Percentiles rank a stretch among this genome's conserved stretches.
Evolutionary conservation across 2,113 vertebrate species (phyloP).

Genomic region (Zapus hudsonius): DNA sequence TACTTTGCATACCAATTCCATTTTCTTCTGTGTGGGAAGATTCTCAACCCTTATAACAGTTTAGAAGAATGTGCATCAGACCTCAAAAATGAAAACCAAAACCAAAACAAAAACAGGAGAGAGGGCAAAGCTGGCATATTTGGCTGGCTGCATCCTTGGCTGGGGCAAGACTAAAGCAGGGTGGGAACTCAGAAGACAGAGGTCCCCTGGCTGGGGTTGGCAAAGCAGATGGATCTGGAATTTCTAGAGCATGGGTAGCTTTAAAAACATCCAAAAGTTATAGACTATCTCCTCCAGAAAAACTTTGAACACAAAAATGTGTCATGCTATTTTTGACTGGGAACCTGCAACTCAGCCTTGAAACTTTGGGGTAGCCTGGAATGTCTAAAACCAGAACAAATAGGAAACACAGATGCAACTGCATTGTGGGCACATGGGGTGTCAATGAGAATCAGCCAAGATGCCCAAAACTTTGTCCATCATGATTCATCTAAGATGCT

Average conservation of each 20-base stretch:
- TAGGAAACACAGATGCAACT: neutral
- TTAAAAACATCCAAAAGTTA: constrained; percentile 24
- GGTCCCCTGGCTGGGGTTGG: neutral
- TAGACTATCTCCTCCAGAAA: neutral
- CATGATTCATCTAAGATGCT: neutral
- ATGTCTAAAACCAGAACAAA: neutral
- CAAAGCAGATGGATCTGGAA: neutral
- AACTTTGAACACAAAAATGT: neutral
- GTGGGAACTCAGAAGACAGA: neutral
- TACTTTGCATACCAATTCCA: constrained; percentile 80
- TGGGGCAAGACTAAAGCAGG: neutral
- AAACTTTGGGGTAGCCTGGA: neutral
- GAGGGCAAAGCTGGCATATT: neutral
- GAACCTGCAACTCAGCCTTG: neutral
- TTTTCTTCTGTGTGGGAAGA: constrained; percentile 80
- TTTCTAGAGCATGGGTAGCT: neutral
- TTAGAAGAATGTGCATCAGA: constrained; percentile 77
- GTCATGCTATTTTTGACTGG: neutral
- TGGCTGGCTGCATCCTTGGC: neutral
- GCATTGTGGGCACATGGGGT: neutral
- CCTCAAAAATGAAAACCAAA: constrained; percentile 77
- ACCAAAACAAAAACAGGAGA: constrained; percentile 42
- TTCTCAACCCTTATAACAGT: constrained; percentile 82
- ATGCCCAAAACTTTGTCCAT: neutral
- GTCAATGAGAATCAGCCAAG: neutral